Evolutionary conservation across 2,888 invertebrate species (phyloP).

Genomic region (Yponomeuta malinellus): DNA sequence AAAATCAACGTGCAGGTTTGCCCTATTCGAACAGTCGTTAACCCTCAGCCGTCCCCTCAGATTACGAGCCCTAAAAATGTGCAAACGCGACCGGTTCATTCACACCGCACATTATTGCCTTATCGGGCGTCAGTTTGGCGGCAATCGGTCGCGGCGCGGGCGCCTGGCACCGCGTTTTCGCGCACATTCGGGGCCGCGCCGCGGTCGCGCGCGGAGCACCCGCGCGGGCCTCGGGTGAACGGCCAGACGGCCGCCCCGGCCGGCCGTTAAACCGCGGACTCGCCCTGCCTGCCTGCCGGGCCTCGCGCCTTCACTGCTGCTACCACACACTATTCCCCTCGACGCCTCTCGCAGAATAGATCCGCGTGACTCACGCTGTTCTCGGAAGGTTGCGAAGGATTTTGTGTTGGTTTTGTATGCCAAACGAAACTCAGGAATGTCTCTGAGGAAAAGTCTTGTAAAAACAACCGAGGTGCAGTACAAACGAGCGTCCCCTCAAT

Average conservation of each 20-base stretch:
- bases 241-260: constrained; percentile 68
- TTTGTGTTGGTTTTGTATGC: background rate
- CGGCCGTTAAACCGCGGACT: constrained; percentile 65
- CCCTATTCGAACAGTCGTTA: background rate
- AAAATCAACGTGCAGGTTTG: background rate
- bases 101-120: background rate
- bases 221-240: constrained; percentile 72
- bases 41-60: background rate
- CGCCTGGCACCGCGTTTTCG: constrained; percentile 37
- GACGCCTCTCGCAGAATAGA: constrained; percentile 5
- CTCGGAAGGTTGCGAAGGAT: background rate
- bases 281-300: constrained; percentile 33
- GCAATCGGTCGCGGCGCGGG: constrained; percentile 46
- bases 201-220: constrained; percentile 62
- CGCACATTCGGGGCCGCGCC: constrained; percentile 49
- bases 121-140: constrained; percentile 8
- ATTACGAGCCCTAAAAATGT: background rate
- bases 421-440: background rate
- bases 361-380: background rate
- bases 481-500: background rate
- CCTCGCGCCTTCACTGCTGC: background rate
- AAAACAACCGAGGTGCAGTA: background rate
- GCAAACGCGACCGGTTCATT: constrained; percentile 5
- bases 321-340: background rate
- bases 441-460: background rate